Percentiles rank a stretch among this genome's conserved stretches.
Conservation (phyloP, 2,888 invertebrate genomes). For the Diarsia dahlii region DNA sequence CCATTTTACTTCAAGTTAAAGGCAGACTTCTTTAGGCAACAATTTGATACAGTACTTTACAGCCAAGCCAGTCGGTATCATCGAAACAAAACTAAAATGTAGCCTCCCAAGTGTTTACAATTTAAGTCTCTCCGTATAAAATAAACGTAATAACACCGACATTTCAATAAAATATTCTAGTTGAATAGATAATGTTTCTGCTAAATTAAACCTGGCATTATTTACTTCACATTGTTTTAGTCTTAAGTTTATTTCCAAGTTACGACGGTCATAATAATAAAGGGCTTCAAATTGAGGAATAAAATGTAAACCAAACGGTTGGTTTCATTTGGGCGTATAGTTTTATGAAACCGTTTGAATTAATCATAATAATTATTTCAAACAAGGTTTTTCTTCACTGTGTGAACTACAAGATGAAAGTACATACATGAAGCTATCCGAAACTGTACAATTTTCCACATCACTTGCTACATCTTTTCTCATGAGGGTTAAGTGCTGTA, state of each 20-base stretch:
- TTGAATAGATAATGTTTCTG: conserved; percentile 30
- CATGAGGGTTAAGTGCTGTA: neutral
- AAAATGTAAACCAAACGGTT: conserved; percentile 11
- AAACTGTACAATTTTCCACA: too few species aligned
- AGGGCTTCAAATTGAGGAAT: conserved; percentile 19
- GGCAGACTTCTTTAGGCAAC: neutral
- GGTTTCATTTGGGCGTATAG: conserved; percentile 4
- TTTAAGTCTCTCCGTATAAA: neutral
- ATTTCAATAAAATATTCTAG: conserved; percentile 34
- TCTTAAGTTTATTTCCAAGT: conserved; percentile 30
- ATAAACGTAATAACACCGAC: conserved; percentile 26
- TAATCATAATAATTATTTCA: neutral
- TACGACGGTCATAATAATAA: conserved; percentile 19
- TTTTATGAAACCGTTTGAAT: conserved; percentile 8
- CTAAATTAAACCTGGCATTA: conserved; percentile 31
- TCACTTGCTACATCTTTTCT: neutral
- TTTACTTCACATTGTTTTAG: conserved; percentile 21
- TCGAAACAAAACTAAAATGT: neutral
- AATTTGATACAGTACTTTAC: neutral
- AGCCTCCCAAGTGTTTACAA: neutral
- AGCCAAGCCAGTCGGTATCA: neutral
- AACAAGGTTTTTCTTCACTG: neutral
- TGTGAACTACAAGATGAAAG: too few species aligned
- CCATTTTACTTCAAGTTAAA: neutral
- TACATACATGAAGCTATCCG: too few species aligned